Evolutionary conservation across 1,140 invertebrate species (phyloP), one percentile per base, ranked within the genome.

Genomic region (Drosophila eugracilis): DNA sequence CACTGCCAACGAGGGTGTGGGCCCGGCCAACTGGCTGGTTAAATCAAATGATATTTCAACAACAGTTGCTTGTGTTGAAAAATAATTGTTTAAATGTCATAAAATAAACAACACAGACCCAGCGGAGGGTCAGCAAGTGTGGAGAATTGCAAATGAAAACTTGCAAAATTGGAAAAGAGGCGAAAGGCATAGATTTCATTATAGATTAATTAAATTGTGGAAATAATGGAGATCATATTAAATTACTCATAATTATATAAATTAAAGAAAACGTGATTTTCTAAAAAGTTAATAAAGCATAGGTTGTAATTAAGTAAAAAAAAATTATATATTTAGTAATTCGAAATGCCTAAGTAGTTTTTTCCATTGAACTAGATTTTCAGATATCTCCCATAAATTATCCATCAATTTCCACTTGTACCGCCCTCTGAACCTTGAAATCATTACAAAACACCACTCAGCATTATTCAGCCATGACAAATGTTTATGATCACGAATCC

Each of bases 1-100:
- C 60, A 83, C 60, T 72, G 75, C 28, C 55, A 55, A 32, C 36
- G 65, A 75, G 75, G 67, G 73, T 75, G 66, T 86, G 84, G 77
- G 83, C 70, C 62, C 36, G 53, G 50, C 36, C 54, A 53, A 72
- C 44, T 32, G 45, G 60, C 53, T 62, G 37, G 36, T 59, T 69
- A 54, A 66, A 59, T 60, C 55, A 75, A 79, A 71, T 79, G 59
- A 85, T 85, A 85, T 78, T 83, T 84, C 73, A 75, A 75, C 83
- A 85, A 86, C 62, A 39, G 44, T 65, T 53, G 70, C 34, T 32
- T 44, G 49, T 69, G 73, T 41, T 81, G 69, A 70, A 86, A 86
- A 86, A 86, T 86, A 88, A 81, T 88, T 78, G 83, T 81, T 88
- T 86, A 88, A 85, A 88, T 86, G 81, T 88, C 77, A 85, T 88